Evolutionary conservation across 2,113 vertebrate species (phyloP).

Genomic region (Oxyruncus cristatus): DNA sequence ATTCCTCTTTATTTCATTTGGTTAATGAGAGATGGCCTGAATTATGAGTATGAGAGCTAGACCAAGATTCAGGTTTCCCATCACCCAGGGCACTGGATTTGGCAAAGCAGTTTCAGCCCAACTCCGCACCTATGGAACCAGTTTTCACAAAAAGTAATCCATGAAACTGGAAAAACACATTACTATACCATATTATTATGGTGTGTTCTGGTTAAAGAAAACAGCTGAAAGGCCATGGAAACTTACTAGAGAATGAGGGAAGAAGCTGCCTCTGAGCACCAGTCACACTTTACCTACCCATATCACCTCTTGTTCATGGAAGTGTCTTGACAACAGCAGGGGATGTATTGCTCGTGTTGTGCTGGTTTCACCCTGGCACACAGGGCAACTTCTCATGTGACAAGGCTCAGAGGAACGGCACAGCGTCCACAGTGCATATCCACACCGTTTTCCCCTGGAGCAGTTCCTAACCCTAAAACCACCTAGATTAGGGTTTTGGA

Average conservation of each 20-base stretch:
- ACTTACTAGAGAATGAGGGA: not conserved
- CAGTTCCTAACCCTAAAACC: not conserved
- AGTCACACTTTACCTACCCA: not conserved
- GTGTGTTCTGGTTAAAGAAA: not conserved
- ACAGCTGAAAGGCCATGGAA: not conserved
- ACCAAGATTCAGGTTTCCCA: not conserved
- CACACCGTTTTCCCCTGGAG: not conserved
- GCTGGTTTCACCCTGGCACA: not conserved
- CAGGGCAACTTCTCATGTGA: not conserved
- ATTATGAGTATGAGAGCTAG: not conserved
- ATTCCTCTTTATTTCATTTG: not conserved
- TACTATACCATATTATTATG: not conserved
- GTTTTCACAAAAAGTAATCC: not conserved
- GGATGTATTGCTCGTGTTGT: fast-evolving
- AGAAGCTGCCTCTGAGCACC: not conserved
- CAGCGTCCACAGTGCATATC: not conserved
- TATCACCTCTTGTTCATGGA: not conserved
- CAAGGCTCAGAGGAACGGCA: not conserved
- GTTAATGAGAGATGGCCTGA: not conserved
- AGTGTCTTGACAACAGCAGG: not conserved
- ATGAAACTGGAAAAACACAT: not conserved
- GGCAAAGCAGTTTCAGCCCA: not conserved
- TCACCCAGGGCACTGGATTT: not conserved
- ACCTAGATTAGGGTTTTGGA: not conserved
- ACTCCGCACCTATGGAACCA: not conserved